A percentile compares a stretch with the other conserved stretches of the same genome.
These are phyloP conservation scores for Etheostoma perlongum DNA, from an alignment of 2,797 vertebrate genomes.

Conservation along the genomic window DNA sequence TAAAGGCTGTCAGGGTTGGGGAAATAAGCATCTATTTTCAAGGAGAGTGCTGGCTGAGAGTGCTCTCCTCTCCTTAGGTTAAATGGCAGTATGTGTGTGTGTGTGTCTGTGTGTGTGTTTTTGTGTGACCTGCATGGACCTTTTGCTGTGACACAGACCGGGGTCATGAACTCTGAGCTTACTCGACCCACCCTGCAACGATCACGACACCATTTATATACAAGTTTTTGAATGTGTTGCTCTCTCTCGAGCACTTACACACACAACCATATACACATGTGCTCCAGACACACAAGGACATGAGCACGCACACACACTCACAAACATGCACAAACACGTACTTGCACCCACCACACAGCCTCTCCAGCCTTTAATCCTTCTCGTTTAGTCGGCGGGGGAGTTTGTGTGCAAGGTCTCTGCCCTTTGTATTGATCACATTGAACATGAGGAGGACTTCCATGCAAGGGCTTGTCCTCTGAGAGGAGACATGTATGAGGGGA, in stretches of 20 bases:
- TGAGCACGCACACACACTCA: slow-evolving; percentile 37
- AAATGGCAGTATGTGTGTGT: slow-evolving; percentile 57
- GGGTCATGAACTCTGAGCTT: slow-evolving; percentile 73
- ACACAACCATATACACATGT: slow-evolving; percentile 30
- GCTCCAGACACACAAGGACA: slow-evolving; percentile 47
- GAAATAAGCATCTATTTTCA: slow-evolving; percentile 66
- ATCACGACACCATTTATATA: slow-evolving; percentile 69
- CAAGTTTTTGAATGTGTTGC: slow-evolving; percentile 61
- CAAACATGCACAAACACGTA: slow-evolving; percentile 53
- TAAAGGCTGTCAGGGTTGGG: slow-evolving; percentile 32
- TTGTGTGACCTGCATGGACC: slow-evolving; percentile 69
- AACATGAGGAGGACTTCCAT: slow-evolving; percentile 72
- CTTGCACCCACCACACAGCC: slow-evolving; percentile 43
- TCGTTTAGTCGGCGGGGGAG: slow-evolving; percentile 71
- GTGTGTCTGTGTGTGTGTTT: slow-evolving; percentile 30
- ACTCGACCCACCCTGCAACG: slow-evolving; percentile 53
- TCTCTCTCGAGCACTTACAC: slow-evolving; percentile 27
- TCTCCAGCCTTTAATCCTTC: slow-evolving; percentile 72
- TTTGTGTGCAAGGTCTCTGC: slow-evolving; percentile 77
- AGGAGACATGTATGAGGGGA: slow-evolving; percentile 71
- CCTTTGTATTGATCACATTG: slow-evolving; percentile 82
- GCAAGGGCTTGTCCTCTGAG: slow-evolving; percentile 67
- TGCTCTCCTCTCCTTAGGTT: slow-evolving; percentile 52
- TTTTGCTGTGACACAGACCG: slow-evolving; percentile 68
- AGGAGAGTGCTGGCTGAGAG: slow-evolving; percentile 38